Conservation (phyloP, 2,113 vertebrate species). For the Ophthalmolycus amberensis region DNA sequence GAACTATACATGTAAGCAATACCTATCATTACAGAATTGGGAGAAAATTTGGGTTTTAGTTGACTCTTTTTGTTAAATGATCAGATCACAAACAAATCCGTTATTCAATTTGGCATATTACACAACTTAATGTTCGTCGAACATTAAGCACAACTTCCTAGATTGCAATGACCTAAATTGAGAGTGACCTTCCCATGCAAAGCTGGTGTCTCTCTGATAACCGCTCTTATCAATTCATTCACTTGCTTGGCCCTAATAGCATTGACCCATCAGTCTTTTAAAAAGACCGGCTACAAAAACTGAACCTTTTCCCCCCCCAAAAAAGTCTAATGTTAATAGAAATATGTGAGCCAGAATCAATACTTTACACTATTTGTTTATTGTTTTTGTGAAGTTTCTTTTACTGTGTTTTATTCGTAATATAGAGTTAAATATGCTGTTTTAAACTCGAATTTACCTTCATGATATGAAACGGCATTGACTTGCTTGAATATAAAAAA, state of each 20-base stretch:
- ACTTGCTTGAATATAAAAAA: neutral
- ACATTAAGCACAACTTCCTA: neutral
- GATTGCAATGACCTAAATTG: neutral
- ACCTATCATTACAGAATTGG: neutral
- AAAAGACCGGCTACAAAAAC: no score
- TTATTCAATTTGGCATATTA: neutral
- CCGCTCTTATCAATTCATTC: neutral
- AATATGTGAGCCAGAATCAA: neutral
- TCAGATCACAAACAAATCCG: neutral
- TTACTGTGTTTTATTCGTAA: neutral
- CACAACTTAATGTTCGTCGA: neutral
- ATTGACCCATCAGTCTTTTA: neutral
- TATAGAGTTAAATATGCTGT: neutral
- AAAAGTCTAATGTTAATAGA: neutral
- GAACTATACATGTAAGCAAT: neutral
- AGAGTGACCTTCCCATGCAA: neutral
- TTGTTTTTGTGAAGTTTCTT: neutral
- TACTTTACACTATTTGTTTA: neutral
- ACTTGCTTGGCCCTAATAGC: neutral
- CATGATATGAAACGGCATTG: neutral
- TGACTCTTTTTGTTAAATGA: neutral
- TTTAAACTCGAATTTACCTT: neutral
- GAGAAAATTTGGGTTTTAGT: neutral
- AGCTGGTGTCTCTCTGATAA: neutral
- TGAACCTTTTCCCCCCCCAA: neutral